phyloP scores from a whole-genome alignment of 2,797 vertebrate species.

The Tamandua tetradactyla region DNA sequence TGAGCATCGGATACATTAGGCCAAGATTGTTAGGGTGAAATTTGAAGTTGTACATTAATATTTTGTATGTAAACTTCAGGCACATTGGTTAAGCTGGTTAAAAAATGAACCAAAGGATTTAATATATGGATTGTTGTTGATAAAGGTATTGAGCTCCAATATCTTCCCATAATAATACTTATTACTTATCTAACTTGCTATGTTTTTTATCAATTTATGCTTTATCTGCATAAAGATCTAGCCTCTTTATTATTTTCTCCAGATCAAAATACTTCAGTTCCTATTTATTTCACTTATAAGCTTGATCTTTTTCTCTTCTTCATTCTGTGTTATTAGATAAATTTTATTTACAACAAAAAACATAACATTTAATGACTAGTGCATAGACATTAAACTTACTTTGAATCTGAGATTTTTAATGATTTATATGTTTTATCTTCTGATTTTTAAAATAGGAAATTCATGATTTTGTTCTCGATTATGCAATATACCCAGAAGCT shows the following conservation, averaged over 20 bases:
- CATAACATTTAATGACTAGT: background rate
- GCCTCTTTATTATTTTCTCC: background rate
- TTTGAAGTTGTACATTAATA: background rate
- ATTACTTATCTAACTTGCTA: background rate
- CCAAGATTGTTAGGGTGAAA: background rate
- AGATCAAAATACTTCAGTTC: background rate
- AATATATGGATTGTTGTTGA: background rate
- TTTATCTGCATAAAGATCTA: background rate
- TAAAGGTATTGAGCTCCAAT: background rate
- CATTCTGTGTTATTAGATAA: background rate
- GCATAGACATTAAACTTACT: background rate
- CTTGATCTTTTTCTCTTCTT: background rate
- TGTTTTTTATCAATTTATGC: background rate
- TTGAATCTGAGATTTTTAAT: background rate
- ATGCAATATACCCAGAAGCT: background rate
- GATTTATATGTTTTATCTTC: background rate
- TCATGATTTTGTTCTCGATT: conserved; percentile 4
- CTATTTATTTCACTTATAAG: background rate
- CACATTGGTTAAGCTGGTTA: background rate
- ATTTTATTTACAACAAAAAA: background rate
- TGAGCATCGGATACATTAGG: background rate
- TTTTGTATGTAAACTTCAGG: background rate
- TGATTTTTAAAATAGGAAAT: background rate
- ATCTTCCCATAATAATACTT: background rate
- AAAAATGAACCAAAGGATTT: background rate